Percentiles rank a stretch among this genome's conserved stretches.
phyloP scores from a whole-genome alignment of 2,113 vertebrate species.

The Crotalus viridis region DNA sequence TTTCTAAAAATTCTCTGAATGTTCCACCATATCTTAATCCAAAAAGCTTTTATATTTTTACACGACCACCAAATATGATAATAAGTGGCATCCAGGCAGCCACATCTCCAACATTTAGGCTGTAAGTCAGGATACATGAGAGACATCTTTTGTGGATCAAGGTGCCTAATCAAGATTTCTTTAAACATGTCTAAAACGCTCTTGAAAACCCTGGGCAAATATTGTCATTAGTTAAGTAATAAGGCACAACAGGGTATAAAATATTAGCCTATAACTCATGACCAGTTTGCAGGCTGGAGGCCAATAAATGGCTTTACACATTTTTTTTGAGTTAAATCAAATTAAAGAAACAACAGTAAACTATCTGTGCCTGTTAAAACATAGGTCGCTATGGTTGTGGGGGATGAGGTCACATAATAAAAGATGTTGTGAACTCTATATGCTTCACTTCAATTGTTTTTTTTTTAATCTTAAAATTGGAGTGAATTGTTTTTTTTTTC shows the following conservation, averaged over 20 bases:
- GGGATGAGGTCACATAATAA: slow-evolving; percentile 42
- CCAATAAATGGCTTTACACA: slow-evolving; percentile 66
- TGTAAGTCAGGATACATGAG: too few species aligned
- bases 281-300: slow-evolving; percentile 55
- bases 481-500: slow-evolving; percentile 37
- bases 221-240: slow-evolving; percentile 73
- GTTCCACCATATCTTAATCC: too few species aligned
- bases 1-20: too few species aligned
- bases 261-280: slow-evolving; percentile 67
- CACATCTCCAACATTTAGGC: too few species aligned
- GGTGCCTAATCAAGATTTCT: slow-evolving; percentile 69
- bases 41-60: too few species aligned
- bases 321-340: slow-evolving; percentile 67
- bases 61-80: too few species aligned
- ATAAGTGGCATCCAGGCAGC: too few species aligned
- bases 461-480: slow-evolving; percentile 46
- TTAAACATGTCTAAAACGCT: slow-evolving; percentile 62
- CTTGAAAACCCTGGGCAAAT: slow-evolving; percentile 68
- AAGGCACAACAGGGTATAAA: slow-evolving; percentile 69
- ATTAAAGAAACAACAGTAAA: slow-evolving; percentile 66
- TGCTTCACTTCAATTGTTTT: slow-evolving; percentile 54
- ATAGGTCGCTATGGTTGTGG: slow-evolving; percentile 26
- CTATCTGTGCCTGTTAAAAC: slow-evolving; percentile 54
- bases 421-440: slow-evolving; percentile 46
- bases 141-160: too few species aligned